Base-by-base conservation (phyloP, 2,797 vertebrate species). In the Peromyscus nudipes region DNA sequence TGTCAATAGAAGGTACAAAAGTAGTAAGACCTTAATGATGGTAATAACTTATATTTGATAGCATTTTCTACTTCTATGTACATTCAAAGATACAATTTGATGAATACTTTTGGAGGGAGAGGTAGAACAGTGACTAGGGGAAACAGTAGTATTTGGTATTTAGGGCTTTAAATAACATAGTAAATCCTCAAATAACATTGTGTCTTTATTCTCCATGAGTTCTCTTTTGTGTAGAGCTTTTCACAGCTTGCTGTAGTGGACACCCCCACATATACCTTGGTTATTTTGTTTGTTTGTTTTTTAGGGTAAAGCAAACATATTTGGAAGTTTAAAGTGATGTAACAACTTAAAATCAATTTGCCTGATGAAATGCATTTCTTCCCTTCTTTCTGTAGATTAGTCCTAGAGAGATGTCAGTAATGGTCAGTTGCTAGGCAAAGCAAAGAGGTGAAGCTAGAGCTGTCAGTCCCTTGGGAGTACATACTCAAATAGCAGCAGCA, bases 401-500 rank as follows among this genome's bases (percentile, higher is more conserved):
- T 96, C 40, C 29, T 89, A n/a, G 34, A 71, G 85, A 87, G 81
- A 43, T 92, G 49, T 84, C 71, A 69, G n/a, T 65, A 77, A 85
- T 92, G 71, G 40, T 67, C 60, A 89, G 34, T 77, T 95, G 43
- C 57, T 90, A 75, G 77, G 89, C 34, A 96, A 92, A 84, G 34
- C 46, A 6, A 91, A 67, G 93, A 34, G 27, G 13, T 93, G 57
- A 96, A 93, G 49, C 40, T 60, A 46, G n/a, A 94, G 89, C 88
- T 94, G 29, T 0, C 92, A 31, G 64, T 81, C 60, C n/a, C 46
- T 87, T 91, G 37, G 83, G 96, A 97, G 73, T 57, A 75, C 6
- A 73, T 79, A 92, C 69, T 95, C 96, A 97, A 97, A 91, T 76
- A 46, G 67, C 23, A 94, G 57, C 93, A 67, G 4, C 76, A 23